phyloP scores from a whole-genome alignment of 2,888 invertebrate species.

The Tenthredo amoena region DNA sequence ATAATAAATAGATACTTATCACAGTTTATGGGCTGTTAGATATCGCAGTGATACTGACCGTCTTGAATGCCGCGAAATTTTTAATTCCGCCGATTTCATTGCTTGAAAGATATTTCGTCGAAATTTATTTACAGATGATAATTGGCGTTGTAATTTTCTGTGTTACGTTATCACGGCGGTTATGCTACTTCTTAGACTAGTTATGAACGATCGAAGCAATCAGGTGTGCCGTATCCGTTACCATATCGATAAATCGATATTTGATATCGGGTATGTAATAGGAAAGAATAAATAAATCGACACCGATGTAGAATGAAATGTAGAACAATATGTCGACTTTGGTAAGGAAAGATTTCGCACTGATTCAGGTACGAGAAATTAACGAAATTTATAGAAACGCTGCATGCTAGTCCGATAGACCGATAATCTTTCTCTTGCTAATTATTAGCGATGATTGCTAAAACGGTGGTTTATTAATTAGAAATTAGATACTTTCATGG shows the following conservation, averaged over 20 bases:
- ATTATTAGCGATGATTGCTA: neutral
- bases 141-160: neutral
- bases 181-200: neutral
- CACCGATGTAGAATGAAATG: neutral
- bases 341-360: neutral
- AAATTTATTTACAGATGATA: neutral
- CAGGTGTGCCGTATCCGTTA: neutral
- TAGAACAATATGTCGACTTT: neutral
- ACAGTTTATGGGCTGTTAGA: neutral
- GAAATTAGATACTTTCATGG: constrained; percentile 18
- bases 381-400: neutral
- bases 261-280: neutral
- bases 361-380: neutral
- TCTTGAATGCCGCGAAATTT: neutral
- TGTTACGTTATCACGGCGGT: neutral
- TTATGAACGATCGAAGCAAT: constrained; percentile 7
- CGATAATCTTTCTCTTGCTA: neutral
- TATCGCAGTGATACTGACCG: too few species aligned
- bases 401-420: neutral
- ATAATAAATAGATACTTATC: neutral
- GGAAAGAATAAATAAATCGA: neutral
- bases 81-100: neutral
- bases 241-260: constrained; percentile 7
- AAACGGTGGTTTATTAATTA: neutral
- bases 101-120: neutral